Base-by-base conservation (phyloP, 1,140 invertebrate genomes). In the Contarinia nasturtii region DNA sequence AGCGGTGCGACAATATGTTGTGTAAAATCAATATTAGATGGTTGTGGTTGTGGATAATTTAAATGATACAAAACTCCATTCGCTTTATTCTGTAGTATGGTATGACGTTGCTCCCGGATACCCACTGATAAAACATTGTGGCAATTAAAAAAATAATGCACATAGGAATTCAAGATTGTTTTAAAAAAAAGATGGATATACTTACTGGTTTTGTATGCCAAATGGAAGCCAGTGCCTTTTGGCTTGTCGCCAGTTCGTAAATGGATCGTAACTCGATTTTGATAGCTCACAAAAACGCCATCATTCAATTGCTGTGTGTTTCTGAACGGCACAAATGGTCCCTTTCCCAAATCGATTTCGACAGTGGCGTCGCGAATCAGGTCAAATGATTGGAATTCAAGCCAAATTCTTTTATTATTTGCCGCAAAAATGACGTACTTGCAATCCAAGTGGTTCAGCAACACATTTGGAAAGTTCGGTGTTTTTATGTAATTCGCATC, bases 401-500 rank as follows among this genome's bases (percentile, higher is more conserved):
- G 57, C 68, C 76, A 79, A 2, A 82, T 69, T 42, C 73, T 61
- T 57, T 71, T 53, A 63, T 67, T 67, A 48, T 62, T 53, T 15
- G 78, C 75, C 15, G 79, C 77, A 19, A 74, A 58, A 27, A 83
- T 75, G 2, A 72, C 73, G 27, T 75, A 71, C 8, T 72, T 68
- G 54, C 81, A 85, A 54, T 81, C 72, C n/a, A 82, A 55, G 48
- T 70, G 66, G 0, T 75, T 67, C 3, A 83, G 60, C 36, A 81
- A 65, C 53, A 76, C 76, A 47, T 75, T 55, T 0, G 80, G 80
- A 59, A 77, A 82, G 58, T 82, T 80, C 0, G 80, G 78, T 48
- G 74, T 79, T 7, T 59, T 53, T 2, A 76, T 48, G 0, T 61
- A 53, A 0, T 75, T 75, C 4, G 10, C 3, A 10, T 27, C 27